phyloP scores from a whole-genome alignment of 2,797 vertebrate species.

The Anas bernieri region DNA sequence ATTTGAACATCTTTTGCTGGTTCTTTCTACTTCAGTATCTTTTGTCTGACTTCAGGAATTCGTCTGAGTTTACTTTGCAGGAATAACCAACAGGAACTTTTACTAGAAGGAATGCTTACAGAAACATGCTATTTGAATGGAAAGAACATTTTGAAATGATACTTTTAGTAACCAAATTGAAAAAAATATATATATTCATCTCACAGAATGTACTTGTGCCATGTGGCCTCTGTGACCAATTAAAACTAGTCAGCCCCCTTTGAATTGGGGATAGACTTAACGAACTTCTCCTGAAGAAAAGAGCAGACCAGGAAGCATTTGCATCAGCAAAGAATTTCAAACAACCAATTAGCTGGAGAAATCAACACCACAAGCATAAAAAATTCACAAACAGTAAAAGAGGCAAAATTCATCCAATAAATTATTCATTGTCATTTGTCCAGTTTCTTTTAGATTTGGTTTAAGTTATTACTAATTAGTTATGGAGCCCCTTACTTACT shows the following conservation, averaged over 20 bases:
- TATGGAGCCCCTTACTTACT: neutral
- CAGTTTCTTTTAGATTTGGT: slow-evolving; percentile 18
- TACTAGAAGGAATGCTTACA: neutral
- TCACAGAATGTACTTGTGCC: slow-evolving; percentile 18
- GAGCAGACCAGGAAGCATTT: slow-evolving; percentile 26
- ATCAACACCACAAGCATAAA: slow-evolving; percentile 12
- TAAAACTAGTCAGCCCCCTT: slow-evolving; percentile 43
- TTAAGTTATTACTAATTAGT: slow-evolving; percentile 23
- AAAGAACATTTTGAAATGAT: neutral
- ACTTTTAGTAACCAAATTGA: neutral
- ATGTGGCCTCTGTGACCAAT: slow-evolving; percentile 45
- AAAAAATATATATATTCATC: slow-evolving; percentile 1
- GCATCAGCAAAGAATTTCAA: slow-evolving; percentile 59
- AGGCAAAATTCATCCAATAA: slow-evolving; percentile 39
- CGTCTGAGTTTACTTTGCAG: neutral
- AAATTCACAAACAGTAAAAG: slow-evolving; percentile 42
- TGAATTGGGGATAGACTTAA: slow-evolving; percentile 28
- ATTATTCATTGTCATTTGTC: slow-evolving; percentile 56
- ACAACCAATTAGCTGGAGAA: slow-evolving; percentile 49
- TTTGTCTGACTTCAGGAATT: neutral
- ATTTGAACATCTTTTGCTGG: neutral
- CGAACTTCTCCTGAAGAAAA: slow-evolving; percentile 46
- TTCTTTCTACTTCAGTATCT: neutral
- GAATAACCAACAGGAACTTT: neutral
- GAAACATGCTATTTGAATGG: neutral